These are phyloP conservation scores for Rhinopithecus roxellana DNA, from an alignment of 2,113 vertebrate species.

Conservation along the genomic window DNA sequence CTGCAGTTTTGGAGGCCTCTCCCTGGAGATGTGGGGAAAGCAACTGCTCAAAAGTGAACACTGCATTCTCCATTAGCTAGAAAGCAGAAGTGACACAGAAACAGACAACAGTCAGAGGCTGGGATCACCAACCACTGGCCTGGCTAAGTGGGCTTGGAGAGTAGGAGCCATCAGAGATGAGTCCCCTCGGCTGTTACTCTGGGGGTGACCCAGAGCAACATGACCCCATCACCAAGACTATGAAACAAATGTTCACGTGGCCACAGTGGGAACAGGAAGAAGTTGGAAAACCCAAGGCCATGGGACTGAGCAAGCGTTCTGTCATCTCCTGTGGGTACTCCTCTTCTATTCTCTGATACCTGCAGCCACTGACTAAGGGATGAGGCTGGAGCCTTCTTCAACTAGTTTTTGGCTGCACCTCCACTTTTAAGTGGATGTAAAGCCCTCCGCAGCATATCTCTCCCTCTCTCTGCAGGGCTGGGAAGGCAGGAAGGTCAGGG, in stretches of 20 bases:
- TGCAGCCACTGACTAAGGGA: background rate
- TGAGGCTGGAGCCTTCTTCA: background rate
- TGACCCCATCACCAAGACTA: background rate
- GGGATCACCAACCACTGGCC: accelerated
- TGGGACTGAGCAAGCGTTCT: accelerated
- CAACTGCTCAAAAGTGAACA: constrained; percentile 90
- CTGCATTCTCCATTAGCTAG: constrained; percentile 92
- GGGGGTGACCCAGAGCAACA: background rate
- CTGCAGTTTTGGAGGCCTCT: constrained; percentile 75
- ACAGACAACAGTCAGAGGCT: background rate
- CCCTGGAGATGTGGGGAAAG: constrained; percentile 84
- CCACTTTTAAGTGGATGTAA: background rate
- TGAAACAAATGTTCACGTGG: background rate
- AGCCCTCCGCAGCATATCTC: background rate
- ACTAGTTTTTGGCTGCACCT: background rate
- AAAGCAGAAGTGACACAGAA: constrained; percentile 48
- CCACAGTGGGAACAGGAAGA: background rate
- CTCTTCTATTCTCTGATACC: background rate
- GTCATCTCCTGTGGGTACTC: background rate
- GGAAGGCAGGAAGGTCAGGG: background rate
- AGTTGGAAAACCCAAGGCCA: background rate
- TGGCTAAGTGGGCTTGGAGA: background rate
- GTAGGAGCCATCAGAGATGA: background rate
- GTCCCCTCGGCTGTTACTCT: background rate
- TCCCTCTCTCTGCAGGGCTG: background rate